Evolutionary conservation across 2,888 invertebrate genomes (phyloP), one percentile per base, ranked within the genome.

Genomic region (Drosophila algonquin): DNA sequence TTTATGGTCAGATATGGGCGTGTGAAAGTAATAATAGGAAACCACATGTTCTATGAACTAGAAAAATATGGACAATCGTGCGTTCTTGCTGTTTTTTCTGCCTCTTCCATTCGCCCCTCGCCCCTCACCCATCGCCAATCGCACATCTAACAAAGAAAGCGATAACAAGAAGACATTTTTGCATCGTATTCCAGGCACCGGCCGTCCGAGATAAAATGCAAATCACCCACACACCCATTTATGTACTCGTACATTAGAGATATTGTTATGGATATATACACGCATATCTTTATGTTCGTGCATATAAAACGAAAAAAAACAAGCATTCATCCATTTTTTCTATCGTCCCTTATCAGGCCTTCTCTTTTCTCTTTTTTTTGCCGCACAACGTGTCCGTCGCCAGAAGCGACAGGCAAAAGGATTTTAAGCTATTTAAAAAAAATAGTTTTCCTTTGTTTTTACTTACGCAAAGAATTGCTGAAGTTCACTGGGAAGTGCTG

Each of bases 381-480:
- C n/a, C 24, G 35, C 35, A 12, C 9, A 30, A 21, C 27, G 16
- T 14, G 21, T 14, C 53, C 30, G 24, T 12, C 32, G 16, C 21
- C 16, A 58, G 24, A 63, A 57, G 32, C 21, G 14, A 27, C 46
- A 32, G 16, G 16, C 40, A 35, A 35, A 10, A 45, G 24, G 6
- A 27, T 47, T 40, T 50, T 0, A 44, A 24, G 0, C 5, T 24
- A 24, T 24, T 24, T 24, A 21, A 2, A 21, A 21, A 21, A 24
- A 12, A 51, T 12, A 24, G 3, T 30, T 40, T 60, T 18, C 12
- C 21, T n/a, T 75, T 60, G 61, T 56, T 62, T 58, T 53, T 65
- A 88, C 87, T 90, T 73, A 90, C 90, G 79, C 80, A 73, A 91
- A 90, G 57, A 90, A 67, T 74, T 87, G 77, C 53, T 77, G 70